A percentile compares a stretch with the other conserved stretches of the same genome.
Conservation (phyloP, 2,113 vertebrate species). For the Scolopax mira region DNA sequence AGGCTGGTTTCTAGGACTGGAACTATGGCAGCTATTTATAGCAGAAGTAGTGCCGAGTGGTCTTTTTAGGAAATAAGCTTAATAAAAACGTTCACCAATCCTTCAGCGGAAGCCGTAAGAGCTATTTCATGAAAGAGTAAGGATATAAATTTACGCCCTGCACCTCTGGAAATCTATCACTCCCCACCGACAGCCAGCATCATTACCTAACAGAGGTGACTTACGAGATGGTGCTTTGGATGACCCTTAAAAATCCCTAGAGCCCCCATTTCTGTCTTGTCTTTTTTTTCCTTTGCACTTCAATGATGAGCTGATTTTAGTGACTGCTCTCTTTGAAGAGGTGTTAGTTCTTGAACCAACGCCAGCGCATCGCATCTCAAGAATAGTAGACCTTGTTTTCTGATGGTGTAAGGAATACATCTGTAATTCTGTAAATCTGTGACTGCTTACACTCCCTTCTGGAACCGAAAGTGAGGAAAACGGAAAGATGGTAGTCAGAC, state of each 20-base stretch:
- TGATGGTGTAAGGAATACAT: conserved; percentile 39
- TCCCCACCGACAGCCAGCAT: neutral
- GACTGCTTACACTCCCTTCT: conserved; percentile 46
- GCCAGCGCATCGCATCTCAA: conserved; percentile 19
- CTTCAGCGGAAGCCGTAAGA: neutral
- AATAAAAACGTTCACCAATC: neutral
- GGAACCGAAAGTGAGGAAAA: conserved; percentile 55
- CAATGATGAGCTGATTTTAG: conserved; percentile 28
- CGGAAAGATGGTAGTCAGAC: conserved; percentile 56
- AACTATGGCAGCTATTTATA: neutral
- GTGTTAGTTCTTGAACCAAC: conserved; percentile 35
- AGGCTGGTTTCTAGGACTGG: neutral
- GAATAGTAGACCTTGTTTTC: conserved; percentile 61
- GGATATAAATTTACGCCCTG: neutral
- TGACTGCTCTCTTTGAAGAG: conserved; percentile 49
- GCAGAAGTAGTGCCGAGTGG: neutral
- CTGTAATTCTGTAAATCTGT: conserved; percentile 62
- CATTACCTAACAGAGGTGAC: neutral
- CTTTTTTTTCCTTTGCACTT: neutral
- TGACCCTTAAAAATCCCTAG: neutral
- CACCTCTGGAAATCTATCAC: neutral
- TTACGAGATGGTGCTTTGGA: neutral
- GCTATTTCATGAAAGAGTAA: neutral
- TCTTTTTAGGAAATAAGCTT: neutral
- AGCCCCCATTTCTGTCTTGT: neutral